A percentile compares a stretch with the other conserved stretches of the same genome.
These are phyloP conservation scores for Mesitornis unicolor DNA, from an alignment of 2,113 vertebrate genomes.

Conservation along the genomic window DNA sequence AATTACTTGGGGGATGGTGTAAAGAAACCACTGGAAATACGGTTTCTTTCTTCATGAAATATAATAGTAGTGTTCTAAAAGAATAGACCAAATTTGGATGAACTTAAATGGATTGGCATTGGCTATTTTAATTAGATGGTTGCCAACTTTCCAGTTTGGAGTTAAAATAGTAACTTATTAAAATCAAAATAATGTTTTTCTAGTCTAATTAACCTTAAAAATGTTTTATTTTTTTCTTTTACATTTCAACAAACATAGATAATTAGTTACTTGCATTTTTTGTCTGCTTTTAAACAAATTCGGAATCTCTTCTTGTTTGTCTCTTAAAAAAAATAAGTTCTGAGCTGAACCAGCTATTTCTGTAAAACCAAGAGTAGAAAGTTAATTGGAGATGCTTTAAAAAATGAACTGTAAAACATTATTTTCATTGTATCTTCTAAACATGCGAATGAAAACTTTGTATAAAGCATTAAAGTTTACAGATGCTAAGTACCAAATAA, in stretches of 20 bases:
- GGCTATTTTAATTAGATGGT: not conserved
- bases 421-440: not conserved
- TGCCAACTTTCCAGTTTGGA: not conserved
- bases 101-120: not conserved
- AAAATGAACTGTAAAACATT: not conserved
- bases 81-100: not conserved
- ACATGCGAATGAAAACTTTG: not conserved
- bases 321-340: not conserved
- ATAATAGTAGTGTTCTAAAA: not conserved
- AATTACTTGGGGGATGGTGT: not conserved
- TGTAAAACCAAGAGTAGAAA: not conserved
- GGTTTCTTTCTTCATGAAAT: not conserved
- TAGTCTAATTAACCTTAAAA: not conserved
- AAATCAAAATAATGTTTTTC: not conserved
- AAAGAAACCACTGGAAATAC: not conserved
- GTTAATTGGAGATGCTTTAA: not conserved
- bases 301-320: not conserved
- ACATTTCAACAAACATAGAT: not conserved
- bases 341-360: not conserved
- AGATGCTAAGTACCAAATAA: not conserved
- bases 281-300: not conserved
- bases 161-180: not conserved
- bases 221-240: not conserved
- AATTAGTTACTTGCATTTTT: not conserved
- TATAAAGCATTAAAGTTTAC: constrained; percentile 19